A percentile compares a stretch with the other conserved stretches of the same genome.
Evolutionary conservation across 2,888 invertebrate genomes (phyloP).

Genomic region (Danaus chrysippus): DNA sequence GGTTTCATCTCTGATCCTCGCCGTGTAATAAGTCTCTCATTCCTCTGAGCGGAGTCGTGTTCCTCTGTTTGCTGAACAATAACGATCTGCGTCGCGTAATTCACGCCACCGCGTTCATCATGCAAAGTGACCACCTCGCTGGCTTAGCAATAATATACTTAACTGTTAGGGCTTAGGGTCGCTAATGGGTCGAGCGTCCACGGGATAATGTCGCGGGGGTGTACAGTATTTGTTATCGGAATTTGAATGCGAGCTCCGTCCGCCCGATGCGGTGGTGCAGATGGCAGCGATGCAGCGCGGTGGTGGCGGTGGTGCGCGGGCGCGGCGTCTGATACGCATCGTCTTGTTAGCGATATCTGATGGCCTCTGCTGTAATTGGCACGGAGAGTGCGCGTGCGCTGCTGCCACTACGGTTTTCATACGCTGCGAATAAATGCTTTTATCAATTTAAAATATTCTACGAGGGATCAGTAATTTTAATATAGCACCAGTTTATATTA

Average conservation of each 20-base stretch:
- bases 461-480: slow-evolving; percentile 39
- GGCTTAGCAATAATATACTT: slow-evolving; percentile 33
- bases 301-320: slow-evolving; percentile 42
- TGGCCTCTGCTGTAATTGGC: slow-evolving; percentile 74
- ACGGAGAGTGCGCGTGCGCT: slow-evolving; percentile 54
- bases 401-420: slow-evolving; percentile 40
- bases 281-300: slow-evolving; percentile 41
- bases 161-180: slow-evolving; percentile 21
- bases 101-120: slow-evolving; percentile 74
- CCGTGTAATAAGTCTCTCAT: slow-evolving; percentile 28
- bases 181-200: slow-evolving; percentile 22
- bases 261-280: slow-evolving; percentile 31
- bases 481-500: slow-evolving; percentile 34
- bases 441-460: slow-evolving; percentile 47
- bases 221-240: slow-evolving; percentile 56
- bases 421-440: slow-evolving; percentile 39
- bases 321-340: slow-evolving; percentile 63
- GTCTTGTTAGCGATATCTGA: slow-evolving; percentile 76
- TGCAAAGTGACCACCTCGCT: slow-evolving; percentile 58
- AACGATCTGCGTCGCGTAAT: slow-evolving; percentile 74
- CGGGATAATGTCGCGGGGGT: slow-evolving; percentile 59
- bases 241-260: slow-evolving; percentile 60
- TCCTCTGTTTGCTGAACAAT: slow-evolving; percentile 34
- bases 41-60: slow-evolving; percentile 27
- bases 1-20: slow-evolving; percentile 6